These are phyloP conservation scores for Tetranychus truncatus DNA, from an alignment of 2,888 invertebrate genomes.

Conservation along the genomic window DNA sequence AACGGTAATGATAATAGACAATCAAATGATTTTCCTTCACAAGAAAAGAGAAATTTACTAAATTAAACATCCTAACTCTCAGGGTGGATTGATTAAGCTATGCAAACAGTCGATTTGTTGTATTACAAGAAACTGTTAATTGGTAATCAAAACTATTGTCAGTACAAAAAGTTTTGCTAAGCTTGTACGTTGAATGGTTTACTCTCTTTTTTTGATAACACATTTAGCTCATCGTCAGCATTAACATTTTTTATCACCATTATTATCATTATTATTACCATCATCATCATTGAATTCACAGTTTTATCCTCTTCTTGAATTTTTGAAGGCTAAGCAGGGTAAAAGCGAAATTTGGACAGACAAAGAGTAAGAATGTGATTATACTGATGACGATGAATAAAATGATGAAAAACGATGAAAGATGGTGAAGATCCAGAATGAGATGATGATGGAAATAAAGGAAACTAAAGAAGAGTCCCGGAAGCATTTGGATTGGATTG, in stretches of 20 bases:
- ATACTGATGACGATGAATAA: not conserved
- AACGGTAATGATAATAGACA: not conserved
- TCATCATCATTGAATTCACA: not conserved
- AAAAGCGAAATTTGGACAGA: no score
- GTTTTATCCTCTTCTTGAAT: not conserved
- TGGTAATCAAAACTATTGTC: no score
- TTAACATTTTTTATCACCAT: not conserved
- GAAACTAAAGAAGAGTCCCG: not conserved
- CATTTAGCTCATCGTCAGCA: not conserved
- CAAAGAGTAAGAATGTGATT: not conserved
- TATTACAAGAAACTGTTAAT: no score
- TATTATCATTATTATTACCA: not conserved
- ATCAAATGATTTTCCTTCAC: not conserved
- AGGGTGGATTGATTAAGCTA: not conserved
- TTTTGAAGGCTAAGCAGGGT: no score
- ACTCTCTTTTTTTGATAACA: no score
- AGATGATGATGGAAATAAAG: not conserved
- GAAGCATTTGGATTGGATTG: not conserved
- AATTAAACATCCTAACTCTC: not conserved
- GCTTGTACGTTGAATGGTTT: no score
- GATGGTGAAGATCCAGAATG: not conserved
- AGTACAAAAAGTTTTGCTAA: no score
- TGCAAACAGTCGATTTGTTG: no score
- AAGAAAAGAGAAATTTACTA: not conserved
- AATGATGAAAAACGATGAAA: no score